Evolutionary conservation across 2,797 vertebrate genomes (phyloP).

Genomic region (Thaleichthys pacificus): DNA sequence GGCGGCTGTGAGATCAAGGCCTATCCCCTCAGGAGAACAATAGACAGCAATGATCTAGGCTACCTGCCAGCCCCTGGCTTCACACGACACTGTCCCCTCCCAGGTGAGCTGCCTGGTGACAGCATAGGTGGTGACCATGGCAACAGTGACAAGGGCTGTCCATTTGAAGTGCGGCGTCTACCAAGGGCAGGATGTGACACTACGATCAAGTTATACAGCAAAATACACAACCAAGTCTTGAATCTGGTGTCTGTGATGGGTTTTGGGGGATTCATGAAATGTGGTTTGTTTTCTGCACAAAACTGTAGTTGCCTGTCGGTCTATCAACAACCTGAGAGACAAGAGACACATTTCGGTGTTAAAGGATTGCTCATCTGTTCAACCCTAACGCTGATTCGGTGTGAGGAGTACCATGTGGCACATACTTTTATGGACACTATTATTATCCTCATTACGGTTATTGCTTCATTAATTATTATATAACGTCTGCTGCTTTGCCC

Average conservation of each 20-base stretch:
- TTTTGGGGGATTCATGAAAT: not conserved
- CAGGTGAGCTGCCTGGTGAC: conserved; percentile 43
- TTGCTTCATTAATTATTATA: conserved; percentile 22
- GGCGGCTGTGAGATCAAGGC: no score
- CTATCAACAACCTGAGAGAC: not conserved
- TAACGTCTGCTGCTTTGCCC: conserved; percentile 13
- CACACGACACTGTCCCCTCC: conserved; percentile 37
- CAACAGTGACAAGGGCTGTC: conserved; percentile 33
- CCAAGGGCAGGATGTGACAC: conserved; percentile 20
- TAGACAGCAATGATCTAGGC: conserved; percentile 27
- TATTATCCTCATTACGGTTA: conserved; percentile 32
- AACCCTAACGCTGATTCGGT: not conserved
- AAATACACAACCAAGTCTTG: not conserved
- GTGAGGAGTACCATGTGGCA: conserved; percentile 19
- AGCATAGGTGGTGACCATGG: conserved; percentile 40
- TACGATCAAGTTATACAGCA: not conserved
- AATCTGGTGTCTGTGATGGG: not conserved
- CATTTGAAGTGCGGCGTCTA: conserved; percentile 30
- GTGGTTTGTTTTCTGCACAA: not conserved
- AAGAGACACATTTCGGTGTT: not conserved
- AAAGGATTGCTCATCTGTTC: not conserved
- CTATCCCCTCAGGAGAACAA: conserved; percentile 32
- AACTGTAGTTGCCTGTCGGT: not conserved
- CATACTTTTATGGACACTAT: conserved; percentile 20
- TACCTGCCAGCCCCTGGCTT: conserved; percentile 43